A percentile compares a stretch with the other conserved stretches of the same genome.
phyloP scores from a whole-genome alignment of 2,113 vertebrate species.

The Phrynosoma blainvillii region DNA sequence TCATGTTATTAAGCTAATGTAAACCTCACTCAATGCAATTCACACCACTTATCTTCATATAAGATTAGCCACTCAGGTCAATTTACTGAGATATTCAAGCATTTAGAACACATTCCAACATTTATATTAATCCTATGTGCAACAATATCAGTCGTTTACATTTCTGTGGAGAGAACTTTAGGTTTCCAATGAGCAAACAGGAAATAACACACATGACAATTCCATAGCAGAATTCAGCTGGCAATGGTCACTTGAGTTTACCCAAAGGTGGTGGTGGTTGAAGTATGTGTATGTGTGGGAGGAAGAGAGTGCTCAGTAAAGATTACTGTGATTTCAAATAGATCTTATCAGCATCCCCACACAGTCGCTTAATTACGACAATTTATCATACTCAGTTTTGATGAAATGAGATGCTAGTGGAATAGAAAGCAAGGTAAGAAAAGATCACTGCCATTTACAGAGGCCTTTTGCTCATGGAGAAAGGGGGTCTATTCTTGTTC shows the following conservation, averaged over 20 bases:
- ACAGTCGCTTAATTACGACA: background rate
- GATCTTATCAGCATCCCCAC: too few species aligned
- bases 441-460: background rate
- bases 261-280: too few species aligned
- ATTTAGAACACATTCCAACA: background rate
- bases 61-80: background rate
- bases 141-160: too few species aligned
- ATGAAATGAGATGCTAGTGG: background rate
- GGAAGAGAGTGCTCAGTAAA: too few species aligned
- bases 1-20: background rate
- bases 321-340: too few species aligned
- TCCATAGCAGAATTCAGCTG: too few species aligned
- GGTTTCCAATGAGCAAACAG: too few species aligned
- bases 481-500: background rate
- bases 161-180: too few species aligned
- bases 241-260: too few species aligned
- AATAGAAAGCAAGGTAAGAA: background rate
- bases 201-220: too few species aligned
- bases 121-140: slow-evolving; percentile 15
- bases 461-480: background rate
- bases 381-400: background rate
- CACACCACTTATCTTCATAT: too few species aligned
- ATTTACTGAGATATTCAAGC: background rate
- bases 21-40: slow-evolving; percentile 1
- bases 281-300: too few species aligned